phyloP scores from a whole-genome alignment of 2,113 vertebrate genomes.

The Cynoglossus semilaevis region DNA sequence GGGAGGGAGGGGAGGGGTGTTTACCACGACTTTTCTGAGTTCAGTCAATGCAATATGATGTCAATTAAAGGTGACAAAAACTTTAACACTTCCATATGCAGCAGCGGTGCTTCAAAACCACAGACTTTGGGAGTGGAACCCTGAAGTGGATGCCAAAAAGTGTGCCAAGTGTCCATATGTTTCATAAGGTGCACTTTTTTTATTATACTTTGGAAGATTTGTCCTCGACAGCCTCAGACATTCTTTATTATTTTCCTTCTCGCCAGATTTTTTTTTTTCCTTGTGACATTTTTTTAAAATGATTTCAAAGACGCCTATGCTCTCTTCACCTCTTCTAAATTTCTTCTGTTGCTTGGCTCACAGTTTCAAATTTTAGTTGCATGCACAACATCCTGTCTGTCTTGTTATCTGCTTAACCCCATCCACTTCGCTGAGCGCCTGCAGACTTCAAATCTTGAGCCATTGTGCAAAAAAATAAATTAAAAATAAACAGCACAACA shows the following conservation, averaged over 20 bases:
- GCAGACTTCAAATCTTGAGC: slow-evolving; percentile 26
- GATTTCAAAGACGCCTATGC: slow-evolving; percentile 36
- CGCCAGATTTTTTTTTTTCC: slow-evolving; percentile 22
- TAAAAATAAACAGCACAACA: no score
- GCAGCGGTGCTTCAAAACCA: slow-evolving; percentile 59
- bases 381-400: slow-evolving; percentile 61
- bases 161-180: slow-evolving; percentile 70
- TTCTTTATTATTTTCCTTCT: slow-evolving; percentile 37
- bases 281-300: slow-evolving; percentile 18
- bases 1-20: slow-evolving; percentile 44
- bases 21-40: slow-evolving; percentile 67
- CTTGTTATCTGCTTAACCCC: slow-evolving; percentile 56
- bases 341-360: slow-evolving; percentile 52
- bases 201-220: slow-evolving; percentile 33
- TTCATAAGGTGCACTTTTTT: slow-evolving; percentile 58
- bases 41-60: slow-evolving; percentile 68
- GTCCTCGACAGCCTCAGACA: slow-evolving; percentile 49
- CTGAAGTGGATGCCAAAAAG: slow-evolving; percentile 56
- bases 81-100: slow-evolving; percentile 74
- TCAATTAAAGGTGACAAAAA: slow-evolving; percentile 82
- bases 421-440: slow-evolving; percentile 52
- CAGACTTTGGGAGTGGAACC: slow-evolving; percentile 62
- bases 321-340: slow-evolving; percentile 45
- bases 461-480: slow-evolving; percentile 20
- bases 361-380: slow-evolving; percentile 37